Evolutionary conservation across 1,140 invertebrate species (phyloP), one percentile per base, ranked within the genome.

Genomic region (Orchesella cincta): DNA sequence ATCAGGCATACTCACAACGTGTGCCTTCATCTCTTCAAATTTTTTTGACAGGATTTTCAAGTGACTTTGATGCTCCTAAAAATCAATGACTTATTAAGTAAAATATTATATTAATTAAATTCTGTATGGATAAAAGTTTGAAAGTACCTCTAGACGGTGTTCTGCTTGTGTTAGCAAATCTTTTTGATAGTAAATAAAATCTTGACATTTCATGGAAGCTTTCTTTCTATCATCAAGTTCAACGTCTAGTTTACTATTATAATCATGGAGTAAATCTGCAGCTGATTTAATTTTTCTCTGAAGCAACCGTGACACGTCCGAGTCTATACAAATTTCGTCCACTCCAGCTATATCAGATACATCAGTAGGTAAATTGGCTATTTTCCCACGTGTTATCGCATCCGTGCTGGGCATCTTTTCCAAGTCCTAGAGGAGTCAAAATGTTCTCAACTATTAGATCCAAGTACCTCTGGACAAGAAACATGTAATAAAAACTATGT

Each of bases 361-460:
- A 88, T 97, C 95, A 67, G 93, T 92, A 1, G 96, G 96, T 39
- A 98, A 87, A 67, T 93, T 94, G 0, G 96, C 94, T 81, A 98
- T 98, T 83, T 93, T 92, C 86, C 98, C 94, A 84, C 96, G 87
- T 0, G 97, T 93, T 33, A 89, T 89, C 74, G 95, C 96, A 89
- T 98, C 96, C 81, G 93, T 93, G 0, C 96, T 98, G 0, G 96
- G 94, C 80, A 95, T 94, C 82, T 93, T 94, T 87, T 98, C 96
- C 80, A 98, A 88, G 82, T 95, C 94, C 87, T 93, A 87, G 52
- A 96, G 87, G 78, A 14, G 14, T 57, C 12, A 12, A 57, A 57
- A 57, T 57, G n/a, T n/a, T n/a, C n/a, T n/a, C n/a, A n/a, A n/a
- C n/a, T n/a, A n/a, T n/a, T n/a, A n/a, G n/a, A 54, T 54, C 52